Evolutionary conservation across 2,888 invertebrate genomes (phyloP).

Genomic region (Tetranychus truncatus): DNA sequence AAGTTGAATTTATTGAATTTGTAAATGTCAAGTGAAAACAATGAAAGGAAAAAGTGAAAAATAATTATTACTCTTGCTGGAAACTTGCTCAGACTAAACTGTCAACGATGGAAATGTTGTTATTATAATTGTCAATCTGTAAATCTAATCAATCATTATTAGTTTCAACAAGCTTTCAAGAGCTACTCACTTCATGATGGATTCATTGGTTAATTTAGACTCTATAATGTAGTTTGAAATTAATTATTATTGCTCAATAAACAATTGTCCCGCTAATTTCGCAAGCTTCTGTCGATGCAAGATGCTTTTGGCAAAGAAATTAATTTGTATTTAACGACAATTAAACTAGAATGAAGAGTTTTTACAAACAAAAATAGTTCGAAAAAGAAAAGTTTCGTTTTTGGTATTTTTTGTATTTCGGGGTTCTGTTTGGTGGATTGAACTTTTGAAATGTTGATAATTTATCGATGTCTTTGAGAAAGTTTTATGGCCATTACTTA

Average conservation of each 20-base stretch:
- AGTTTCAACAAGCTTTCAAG: background rate
- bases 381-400: no score
- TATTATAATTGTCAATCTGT: background rate
- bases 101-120: background rate
- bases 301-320: background rate
- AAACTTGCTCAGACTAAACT: background rate
- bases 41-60: background rate
- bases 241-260: no score
- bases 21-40: background rate
- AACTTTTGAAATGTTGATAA: background rate
- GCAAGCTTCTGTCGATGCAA: no score
- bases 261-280: no score
- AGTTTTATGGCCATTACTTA: background rate
- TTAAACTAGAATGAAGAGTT: no score
- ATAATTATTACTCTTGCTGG: background rate
- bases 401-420: no score
- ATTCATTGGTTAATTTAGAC: no score
- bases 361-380: no score
- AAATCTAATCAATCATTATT: background rate
- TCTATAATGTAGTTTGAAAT: no score
- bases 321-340: background rate
- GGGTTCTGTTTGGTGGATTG: background rate
- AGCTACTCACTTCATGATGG: background rate
- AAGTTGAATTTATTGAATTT: no score
- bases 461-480: no score